Evolutionary conservation across 92 coral and sea anemone species (phyloP), one percentile per base, ranked within the genome.

Genomic region (Actinernus sp.): DNA sequence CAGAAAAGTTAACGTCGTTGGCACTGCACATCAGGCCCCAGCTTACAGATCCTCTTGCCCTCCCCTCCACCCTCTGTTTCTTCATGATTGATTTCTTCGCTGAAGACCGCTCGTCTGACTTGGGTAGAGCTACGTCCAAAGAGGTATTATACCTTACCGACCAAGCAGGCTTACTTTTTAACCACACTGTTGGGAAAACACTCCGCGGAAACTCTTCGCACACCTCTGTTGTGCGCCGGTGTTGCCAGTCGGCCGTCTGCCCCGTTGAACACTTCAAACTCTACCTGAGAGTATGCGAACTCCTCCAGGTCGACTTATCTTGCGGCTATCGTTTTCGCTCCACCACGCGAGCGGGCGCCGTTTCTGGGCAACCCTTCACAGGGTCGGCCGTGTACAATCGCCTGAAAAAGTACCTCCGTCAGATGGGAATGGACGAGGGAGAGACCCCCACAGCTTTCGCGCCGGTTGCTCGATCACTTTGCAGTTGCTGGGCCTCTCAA

Each of bases 401-500:
- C 40, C 77, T 69, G 2, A 69, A 55, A 52, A 37, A 55, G 26
- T 69, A 69, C 53, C 77, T 69, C 31, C 37, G 55, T n/a, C 33
- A 38, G 23, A 31, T 70, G 9, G 39, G 49, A 32, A 36, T 57
- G 19, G 77, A 70, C 66, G 53, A 38, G 31, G 77, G 77, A 29
- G 66, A 54, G 31, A 63, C 75, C 50, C 75, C 75, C 6, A 68
- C 54, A 50, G 74, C 48, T 68, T 54, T 30, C 52, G 77, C 24
- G 57, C 77, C 13, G 77, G 77, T 12, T 70, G 77, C 38, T 70
- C 77, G 14, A 70, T 70, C 49, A 70, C 77, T 26, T 66, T 70
- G 21, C n/a, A 65, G 48, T 55, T 70, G 26, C 41, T 70, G 22
- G 77, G 77, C 25, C 65, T 56, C 24, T 31, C 30, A 23, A 41